phyloP scores from a whole-genome alignment of 2,113 vertebrate species.

The Paradisaea rubra region DNA sequence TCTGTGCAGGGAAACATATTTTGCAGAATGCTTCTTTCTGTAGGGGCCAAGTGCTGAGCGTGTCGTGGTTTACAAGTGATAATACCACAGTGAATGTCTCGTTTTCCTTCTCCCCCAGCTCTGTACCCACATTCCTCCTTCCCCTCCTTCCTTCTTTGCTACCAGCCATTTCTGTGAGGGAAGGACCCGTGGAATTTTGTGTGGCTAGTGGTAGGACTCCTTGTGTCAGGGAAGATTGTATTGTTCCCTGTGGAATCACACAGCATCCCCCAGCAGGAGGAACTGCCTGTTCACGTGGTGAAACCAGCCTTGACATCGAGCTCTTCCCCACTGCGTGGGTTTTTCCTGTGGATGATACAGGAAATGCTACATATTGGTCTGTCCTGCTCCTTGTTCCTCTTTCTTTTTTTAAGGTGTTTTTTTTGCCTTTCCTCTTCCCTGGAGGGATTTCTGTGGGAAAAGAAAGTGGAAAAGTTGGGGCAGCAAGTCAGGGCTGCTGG shows the following conservation, averaged over 20 bases:
- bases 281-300: not conserved
- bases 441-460: not conserved
- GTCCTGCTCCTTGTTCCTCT: not conserved
- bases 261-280: not conserved
- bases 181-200: not conserved
- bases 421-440: not conserved
- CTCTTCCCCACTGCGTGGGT: conserved; percentile 9
- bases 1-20: not conserved
- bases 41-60: not conserved
- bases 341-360: conserved; percentile 37
- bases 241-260: not conserved
- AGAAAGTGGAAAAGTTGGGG: not conserved
- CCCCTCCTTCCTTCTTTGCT: not conserved
- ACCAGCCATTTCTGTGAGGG: not conserved
- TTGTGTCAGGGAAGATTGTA: not conserved
- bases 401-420: not conserved
- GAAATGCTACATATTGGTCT: not conserved
- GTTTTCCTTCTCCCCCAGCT: not conserved
- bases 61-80: not conserved
- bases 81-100: not conserved
- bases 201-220: not conserved
- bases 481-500: not conserved
- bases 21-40: not conserved
- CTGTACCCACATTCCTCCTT: not conserved
- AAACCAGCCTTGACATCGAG: not conserved